Percentiles rank a stretch among this genome's conserved stretches.
Conservation (phyloP, 2,797 vertebrate species). For the Phoeniculus purpureus region DNA sequence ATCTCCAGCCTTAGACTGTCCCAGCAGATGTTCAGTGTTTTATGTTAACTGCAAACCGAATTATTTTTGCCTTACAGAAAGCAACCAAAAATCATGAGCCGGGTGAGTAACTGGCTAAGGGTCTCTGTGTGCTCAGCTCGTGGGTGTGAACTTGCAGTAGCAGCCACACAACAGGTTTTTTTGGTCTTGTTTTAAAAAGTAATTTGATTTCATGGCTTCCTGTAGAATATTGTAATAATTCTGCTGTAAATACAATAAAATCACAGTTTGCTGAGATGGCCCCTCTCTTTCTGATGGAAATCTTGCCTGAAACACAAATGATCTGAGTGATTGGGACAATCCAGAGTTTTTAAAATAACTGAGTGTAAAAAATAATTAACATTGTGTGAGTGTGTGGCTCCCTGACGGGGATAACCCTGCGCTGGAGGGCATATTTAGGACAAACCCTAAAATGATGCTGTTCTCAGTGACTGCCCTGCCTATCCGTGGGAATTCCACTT, state of each 20-base stretch:
- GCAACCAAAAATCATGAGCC: conserved; percentile 41
- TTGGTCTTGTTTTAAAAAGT: conserved; percentile 27
- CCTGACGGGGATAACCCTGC: accelerated
- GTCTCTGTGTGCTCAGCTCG: background rate
- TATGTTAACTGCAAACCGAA: conserved; percentile 12
- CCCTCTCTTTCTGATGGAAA: background rate
- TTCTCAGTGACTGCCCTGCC: background rate
- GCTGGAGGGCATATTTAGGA: background rate
- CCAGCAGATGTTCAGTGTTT: background rate
- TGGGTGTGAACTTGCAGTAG: conserved; percentile 40
- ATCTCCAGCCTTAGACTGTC: accelerated
- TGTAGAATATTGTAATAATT: conserved; percentile 75
- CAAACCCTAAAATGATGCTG: background rate
- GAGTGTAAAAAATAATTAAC: background rate
- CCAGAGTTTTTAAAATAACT: background rate
- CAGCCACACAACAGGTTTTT: conserved; percentile 14
- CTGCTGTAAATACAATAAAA: conserved; percentile 75
- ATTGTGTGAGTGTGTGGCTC: accelerated
- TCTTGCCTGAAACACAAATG: background rate
- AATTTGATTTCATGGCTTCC: conserved; percentile 61
- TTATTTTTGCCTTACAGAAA: conserved; percentile 56
- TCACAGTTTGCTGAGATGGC: conserved; percentile 48
- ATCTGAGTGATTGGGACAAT: background rate
- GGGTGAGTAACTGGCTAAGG: background rate
- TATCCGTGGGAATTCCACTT: background rate